A percentile compares a stretch with the other conserved stretches of the same genome.
Conservation (phyloP, 2,888 invertebrate genomes). For the Brenthis hecate region DNA sequence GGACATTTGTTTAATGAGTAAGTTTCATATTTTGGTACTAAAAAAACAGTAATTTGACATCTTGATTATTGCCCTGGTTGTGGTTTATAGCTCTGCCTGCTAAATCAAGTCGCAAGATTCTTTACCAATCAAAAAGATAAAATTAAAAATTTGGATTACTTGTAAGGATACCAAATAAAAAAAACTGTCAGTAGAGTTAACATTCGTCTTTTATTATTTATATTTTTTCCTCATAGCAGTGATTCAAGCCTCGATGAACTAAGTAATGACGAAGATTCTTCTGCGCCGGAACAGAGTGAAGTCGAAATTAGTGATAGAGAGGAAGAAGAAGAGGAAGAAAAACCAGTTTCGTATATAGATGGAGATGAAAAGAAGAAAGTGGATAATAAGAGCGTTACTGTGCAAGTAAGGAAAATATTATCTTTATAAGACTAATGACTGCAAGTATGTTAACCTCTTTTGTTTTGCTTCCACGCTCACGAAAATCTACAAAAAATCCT, state of each 20-base stretch:
- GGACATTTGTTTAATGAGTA: slow-evolving; percentile 90
- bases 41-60: too few relatives aligned
- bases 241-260: slow-evolving; percentile 72
- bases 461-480: too few relatives aligned
- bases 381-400: slow-evolving; percentile 63
- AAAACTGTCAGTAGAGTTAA: too few relatives aligned
- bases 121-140: too few relatives aligned
- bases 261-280: slow-evolving; percentile 71
- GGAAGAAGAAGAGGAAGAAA: slow-evolving; percentile 52
- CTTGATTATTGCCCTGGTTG: too few relatives aligned
- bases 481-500: too few relatives aligned
- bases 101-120: too few relatives aligned
- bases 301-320: slow-evolving; percentile 48
- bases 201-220: not conserved
- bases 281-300: slow-evolving; percentile 68
- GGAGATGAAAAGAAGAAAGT: slow-evolving; percentile 59
- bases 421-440: not conserved
- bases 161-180: too few relatives aligned
- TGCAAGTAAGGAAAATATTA: slow-evolving; percentile 53
- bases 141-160: too few relatives aligned
- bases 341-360: slow-evolving; percentile 61
- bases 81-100: too few relatives aligned
- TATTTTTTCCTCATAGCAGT: slow-evolving; percentile 45
- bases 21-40: slow-evolving; percentile 44
- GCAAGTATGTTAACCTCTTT: too few relatives aligned